phyloP scores from a whole-genome alignment of 1,140 invertebrate genomes.

The Panagrolaimus sp. region DNA sequence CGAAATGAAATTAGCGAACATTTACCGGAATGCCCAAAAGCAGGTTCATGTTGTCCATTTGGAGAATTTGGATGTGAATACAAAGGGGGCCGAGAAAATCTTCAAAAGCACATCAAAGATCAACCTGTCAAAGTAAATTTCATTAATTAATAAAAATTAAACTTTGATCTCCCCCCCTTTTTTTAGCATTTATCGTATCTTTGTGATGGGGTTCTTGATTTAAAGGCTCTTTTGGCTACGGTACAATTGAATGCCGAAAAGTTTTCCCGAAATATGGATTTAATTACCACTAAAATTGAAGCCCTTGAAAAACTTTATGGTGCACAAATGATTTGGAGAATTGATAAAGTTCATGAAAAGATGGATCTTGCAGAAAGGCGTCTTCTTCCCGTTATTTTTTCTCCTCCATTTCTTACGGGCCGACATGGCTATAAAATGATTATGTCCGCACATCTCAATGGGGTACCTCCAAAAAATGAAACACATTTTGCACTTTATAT shows the following conservation, averaged over 20 bases:
- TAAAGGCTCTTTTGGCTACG: not conserved
- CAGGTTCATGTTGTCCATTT: slow-evolving; percentile 74
- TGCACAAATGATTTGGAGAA: slow-evolving; percentile 77
- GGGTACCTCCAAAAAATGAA: no score
- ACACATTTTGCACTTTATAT: slow-evolving; percentile 71
- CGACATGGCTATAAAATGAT: slow-evolving; percentile 89
- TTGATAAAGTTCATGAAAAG: slow-evolving; percentile 76
- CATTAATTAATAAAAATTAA: no score
- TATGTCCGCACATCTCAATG: slow-evolving; percentile 68
- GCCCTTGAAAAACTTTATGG: not conserved
- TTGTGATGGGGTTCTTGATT: slow-evolving; percentile 65
- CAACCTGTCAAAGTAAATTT: slow-evolving; percentile 70
- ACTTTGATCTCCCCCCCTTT: no score
- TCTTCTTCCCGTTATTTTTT: slow-evolving; percentile 74
- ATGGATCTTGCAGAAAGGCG: slow-evolving; percentile 79
- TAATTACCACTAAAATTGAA: not conserved
- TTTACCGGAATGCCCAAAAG: slow-evolving; percentile 75
- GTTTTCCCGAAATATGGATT: slow-evolving; percentile 22
- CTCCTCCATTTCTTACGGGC: slow-evolving; percentile 78
- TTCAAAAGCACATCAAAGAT: slow-evolving; percentile 72
- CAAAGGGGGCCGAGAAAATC: slow-evolving; percentile 64
- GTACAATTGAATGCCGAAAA: slow-evolving; percentile 17
- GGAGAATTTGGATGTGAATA: slow-evolving; percentile 85
- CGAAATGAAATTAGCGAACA: slow-evolving; percentile 64
- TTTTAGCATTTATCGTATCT: slow-evolving; percentile 79